Base-by-base conservation (phyloP, 2,797 vertebrate genomes). In the Sebastes goodei region DNA sequence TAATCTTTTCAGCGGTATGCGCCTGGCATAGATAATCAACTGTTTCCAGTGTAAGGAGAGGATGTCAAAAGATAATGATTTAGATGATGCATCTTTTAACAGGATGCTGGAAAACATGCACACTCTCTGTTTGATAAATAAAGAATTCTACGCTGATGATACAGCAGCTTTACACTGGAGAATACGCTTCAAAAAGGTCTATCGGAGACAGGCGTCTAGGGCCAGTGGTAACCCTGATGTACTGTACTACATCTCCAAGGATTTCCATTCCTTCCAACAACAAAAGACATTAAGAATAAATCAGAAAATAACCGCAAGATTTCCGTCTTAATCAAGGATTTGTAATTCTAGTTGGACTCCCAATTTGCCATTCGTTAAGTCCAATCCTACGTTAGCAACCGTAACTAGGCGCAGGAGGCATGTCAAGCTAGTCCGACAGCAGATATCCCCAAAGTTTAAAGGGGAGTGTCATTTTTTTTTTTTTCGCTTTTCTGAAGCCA, bases 21-120 rank as follows among this genome's bases (percentile, higher is more conserved):
- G 2, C 29, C 29, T 10, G n/a, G 20, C n/a, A 63, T 17, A 5
- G 81, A 3, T 65, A 73, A 89, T 77, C 52, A 83, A 74, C 29
- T n/a, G 49, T 15, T 76, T 53, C 64, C 57, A 64, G 23, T 10
- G 20, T 4, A 8, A 32, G 42, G 68, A 29, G 32, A 71, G 8
- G 73, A 62, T 65, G 55, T 78, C 60, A n/a, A 29, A 10, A 67
- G 59, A 80, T 71, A 70, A 85, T 59, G 23, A 89, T 80, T 32
- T 10, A 46, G 49, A 71, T 56, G 32, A 85, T 70, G 73, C 38
- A 68, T 70, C 66, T 66, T 71, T 83, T 20, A 78, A 71, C 15
- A 10, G 71, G 25, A 63, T 42, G 33, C 20, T 35, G 33, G 35
- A 55, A 8, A 76, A 74, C 32, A 76, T 56, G 62, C n/a, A 35